Conservation (phyloP, 2,888 invertebrate genomes). For the Lasius fuliginosus region DNA sequence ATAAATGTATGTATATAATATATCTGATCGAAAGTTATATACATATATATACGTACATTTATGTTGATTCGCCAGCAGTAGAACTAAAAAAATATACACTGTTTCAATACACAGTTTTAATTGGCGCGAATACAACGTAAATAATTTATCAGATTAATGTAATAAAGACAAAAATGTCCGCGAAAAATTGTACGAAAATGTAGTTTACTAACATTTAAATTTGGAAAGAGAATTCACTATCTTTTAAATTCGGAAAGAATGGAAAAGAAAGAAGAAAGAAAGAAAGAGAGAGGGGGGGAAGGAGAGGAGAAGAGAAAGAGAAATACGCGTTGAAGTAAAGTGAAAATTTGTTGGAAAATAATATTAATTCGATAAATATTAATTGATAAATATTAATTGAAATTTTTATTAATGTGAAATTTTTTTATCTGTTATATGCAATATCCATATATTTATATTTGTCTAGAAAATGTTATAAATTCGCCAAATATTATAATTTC, state of each 20-base stretch:
- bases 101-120: not conserved
- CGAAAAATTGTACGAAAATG: constrained; percentile 5
- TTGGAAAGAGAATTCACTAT: not conserved
- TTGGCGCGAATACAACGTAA: not conserved
- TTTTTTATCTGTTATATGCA: not conserved
- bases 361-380: not conserved
- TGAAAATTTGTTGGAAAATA: not conserved
- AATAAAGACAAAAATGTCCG: not conserved
- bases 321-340: not conserved
- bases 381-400: not conserved
- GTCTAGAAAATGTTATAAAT: constrained; percentile 15
- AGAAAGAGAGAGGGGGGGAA: not conserved
- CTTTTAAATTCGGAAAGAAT: not conserved
- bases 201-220: constrained; percentile 11
- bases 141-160: not conserved
- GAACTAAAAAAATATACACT: not conserved
- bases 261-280: not conserved
- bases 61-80: no score
- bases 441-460: not conserved
- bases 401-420: not conserved
- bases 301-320: no score
- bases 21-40: not conserved
- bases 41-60: not conserved
- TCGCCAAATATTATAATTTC: not conserved
- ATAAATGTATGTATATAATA: not conserved